These are phyloP conservation scores for Platycnemis pennipes DNA, from an alignment of 2,888 invertebrate species.

Conservation along the genomic window DNA sequence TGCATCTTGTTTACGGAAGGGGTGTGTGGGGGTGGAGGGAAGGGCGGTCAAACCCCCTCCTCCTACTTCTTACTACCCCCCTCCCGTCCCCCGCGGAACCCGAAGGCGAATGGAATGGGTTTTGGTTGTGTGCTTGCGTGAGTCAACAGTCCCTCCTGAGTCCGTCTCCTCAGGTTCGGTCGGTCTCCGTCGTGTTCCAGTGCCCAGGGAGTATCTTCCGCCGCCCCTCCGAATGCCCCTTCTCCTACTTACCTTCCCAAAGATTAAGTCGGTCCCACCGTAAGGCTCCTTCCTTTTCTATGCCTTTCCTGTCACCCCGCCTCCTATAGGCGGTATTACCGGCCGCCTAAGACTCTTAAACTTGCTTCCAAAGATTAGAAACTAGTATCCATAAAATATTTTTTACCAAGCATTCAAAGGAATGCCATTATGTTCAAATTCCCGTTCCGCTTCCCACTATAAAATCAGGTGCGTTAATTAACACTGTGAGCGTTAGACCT, in stretches of 20 bases:
- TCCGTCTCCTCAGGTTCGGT: not conserved
- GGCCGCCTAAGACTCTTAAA: too few relatives aligned
- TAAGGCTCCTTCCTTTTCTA: not conserved
- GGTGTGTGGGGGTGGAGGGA: not conserved
- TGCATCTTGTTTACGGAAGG: slow-evolving; percentile 33
- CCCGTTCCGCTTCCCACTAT: too few relatives aligned
- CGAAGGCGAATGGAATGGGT: not conserved
- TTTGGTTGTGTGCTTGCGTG: not conserved
- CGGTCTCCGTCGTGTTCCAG: not conserved
- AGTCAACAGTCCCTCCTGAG: not conserved
- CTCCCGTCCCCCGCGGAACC: not conserved
- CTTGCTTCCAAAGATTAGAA: too few relatives aligned
- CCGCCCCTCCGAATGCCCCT: not conserved
- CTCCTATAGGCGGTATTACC: too few relatives aligned
- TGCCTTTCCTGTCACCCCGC: too few relatives aligned
- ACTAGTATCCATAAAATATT: too few relatives aligned
- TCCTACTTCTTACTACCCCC: not conserved
- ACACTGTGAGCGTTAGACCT: too few relatives aligned
- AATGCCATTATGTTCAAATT: too few relatives aligned
- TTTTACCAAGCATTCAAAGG: too few relatives aligned
- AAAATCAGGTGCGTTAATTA: too few relatives aligned
- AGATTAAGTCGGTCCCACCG: not conserved
- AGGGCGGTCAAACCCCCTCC: too few relatives aligned
- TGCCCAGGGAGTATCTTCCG: not conserved
- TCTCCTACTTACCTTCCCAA: not conserved